These are phyloP conservation scores for Andrena bicolor DNA, from an alignment of 2,888 invertebrate species.

Conservation along the genomic window DNA sequence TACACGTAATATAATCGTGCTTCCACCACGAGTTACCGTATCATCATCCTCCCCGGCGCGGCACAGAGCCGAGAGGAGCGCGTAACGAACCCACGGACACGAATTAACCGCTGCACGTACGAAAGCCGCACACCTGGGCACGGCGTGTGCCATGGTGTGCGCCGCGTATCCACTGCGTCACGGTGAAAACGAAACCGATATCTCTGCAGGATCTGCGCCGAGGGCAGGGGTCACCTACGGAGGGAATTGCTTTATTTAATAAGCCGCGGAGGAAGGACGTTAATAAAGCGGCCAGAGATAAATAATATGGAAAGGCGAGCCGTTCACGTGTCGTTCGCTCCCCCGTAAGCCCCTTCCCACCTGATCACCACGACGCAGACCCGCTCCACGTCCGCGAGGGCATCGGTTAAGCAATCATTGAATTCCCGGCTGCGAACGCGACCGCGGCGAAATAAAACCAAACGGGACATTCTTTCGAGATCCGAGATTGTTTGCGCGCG, in stretches of 20 bases:
- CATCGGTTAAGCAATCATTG: slow-evolving; percentile 54
- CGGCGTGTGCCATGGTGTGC: slow-evolving; percentile 14
- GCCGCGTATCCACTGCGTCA: slow-evolving; percentile 52
- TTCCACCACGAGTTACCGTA: slow-evolving; percentile 56
- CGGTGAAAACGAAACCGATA: slow-evolving; percentile 78
- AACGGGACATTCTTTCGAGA: slow-evolving; percentile 26
- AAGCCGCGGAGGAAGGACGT: slow-evolving; percentile 78
- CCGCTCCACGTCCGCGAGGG: slow-evolving; percentile 24
- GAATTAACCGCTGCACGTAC: slow-evolving; percentile 56
- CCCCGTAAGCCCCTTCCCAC: background rate
- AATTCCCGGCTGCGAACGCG: slow-evolving; percentile 14
- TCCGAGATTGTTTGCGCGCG: slow-evolving; percentile 9
- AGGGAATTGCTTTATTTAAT: slow-evolving; percentile 83
- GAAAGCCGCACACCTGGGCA: slow-evolving; percentile 14
- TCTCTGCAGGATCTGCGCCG: slow-evolving; percentile 76
- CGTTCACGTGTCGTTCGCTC: slow-evolving; percentile 69
- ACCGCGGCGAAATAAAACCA: slow-evolving; percentile 21
- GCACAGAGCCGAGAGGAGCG: slow-evolving; percentile 22
- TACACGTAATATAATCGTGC: slow-evolving; percentile 55
- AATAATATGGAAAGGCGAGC: slow-evolving; percentile 74
- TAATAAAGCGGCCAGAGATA: slow-evolving; percentile 78
- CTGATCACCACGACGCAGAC: background rate
- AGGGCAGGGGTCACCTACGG: slow-evolving; percentile 76
- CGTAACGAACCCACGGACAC: slow-evolving; percentile 53
- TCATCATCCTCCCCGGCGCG: slow-evolving; percentile 54